Conservation (phyloP, 1,140 invertebrate genomes). For the Pararge aegeria region DNA sequence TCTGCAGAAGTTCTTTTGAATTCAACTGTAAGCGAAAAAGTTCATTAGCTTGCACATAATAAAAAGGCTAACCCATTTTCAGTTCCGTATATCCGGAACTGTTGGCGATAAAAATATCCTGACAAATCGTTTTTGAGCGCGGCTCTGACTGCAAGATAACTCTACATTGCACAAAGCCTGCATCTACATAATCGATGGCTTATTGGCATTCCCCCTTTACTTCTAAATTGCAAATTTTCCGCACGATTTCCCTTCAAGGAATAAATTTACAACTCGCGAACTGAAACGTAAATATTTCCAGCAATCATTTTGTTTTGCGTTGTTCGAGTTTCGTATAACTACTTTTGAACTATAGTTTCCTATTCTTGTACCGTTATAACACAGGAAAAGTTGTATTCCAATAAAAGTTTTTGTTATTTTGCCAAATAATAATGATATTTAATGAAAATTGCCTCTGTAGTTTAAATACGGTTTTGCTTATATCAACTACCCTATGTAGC, state of each 20-base stretch:
- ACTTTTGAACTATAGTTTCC: conserved; percentile 5
- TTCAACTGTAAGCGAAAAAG: background rate
- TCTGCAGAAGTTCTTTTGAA: background rate
- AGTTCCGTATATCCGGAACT: conserved; percentile 25
- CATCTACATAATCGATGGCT: conserved; percentile 77
- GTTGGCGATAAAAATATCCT: conserved; percentile 53
- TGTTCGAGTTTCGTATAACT: conserved; percentile 22
- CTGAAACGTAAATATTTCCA: conserved; percentile 63
- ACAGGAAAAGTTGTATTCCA: background rate
- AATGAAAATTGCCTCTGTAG: too few relatives aligned
- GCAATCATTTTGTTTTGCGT: conserved; percentile 38
- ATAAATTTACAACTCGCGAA: conserved; percentile 72
- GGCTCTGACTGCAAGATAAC: conserved; percentile 67
- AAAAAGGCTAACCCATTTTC: conserved; percentile 38
- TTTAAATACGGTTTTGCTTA: too few relatives aligned
- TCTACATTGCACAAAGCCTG: conserved; percentile 67
- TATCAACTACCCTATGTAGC: too few relatives aligned
- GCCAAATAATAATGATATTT: too few relatives aligned
- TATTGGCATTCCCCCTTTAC: conserved; percentile 76
- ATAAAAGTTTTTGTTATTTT: background rate
- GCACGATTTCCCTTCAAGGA: conserved; percentile 71
- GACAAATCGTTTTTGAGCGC: conserved; percentile 66
- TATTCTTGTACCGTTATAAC: background rate
- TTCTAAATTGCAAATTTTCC: conserved; percentile 79
- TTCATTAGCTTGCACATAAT: conserved; percentile 26